Base-by-base conservation (phyloP, 2,888 invertebrate species). In the Microchrysa polita region DNA sequence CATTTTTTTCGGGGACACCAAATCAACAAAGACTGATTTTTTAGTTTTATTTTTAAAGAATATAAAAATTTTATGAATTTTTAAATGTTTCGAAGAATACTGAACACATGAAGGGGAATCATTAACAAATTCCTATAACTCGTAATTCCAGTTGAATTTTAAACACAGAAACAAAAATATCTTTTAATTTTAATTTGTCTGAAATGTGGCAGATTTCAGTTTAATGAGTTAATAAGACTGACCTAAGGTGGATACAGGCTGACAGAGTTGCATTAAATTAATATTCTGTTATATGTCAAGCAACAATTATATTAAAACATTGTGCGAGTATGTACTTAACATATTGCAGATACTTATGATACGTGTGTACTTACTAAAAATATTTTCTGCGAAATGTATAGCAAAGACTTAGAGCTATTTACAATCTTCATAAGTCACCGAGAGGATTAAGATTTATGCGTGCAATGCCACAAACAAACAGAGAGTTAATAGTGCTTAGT, bases 401-500 rank as follows among this genome's bases (percentile, higher is more conserved):
- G 48, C 52, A 12, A 65, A 9, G 52, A 48, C 65, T 48, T 48
- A 65, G 61, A n/a, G 52, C 23, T 67, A 67, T 67, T 67, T 67
- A 53, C 53, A 67, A 27, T 67, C 42, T 55, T 57, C 40, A n/a
- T n/a, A 34, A 57, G 48, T 14, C 69, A 40, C 20, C 57, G 42
- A 57, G 42, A 57, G 69, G 69, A 69, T 69, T 69, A 69, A 55
- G 69, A 69, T 55, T 69, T 69, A 69, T 69, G 69, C 69, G 23
- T 55, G 57, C 42, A 72, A 42, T 60, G 34, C 72, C 60, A 72
- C 44, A 72, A 72, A 72, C 72, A 59, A 72, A 59, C 72, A 60
- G 72, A 18, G 60, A 72, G 60, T 72, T 72, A 72, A 72, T 72
- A 48, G 60, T 44, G 40, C 59, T 72, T 72, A 72, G 60, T 60